These are phyloP conservation scores for Scaptomyza graminum DNA, from an alignment of 1,140 invertebrate genomes.

Conservation along the genomic window DNA sequence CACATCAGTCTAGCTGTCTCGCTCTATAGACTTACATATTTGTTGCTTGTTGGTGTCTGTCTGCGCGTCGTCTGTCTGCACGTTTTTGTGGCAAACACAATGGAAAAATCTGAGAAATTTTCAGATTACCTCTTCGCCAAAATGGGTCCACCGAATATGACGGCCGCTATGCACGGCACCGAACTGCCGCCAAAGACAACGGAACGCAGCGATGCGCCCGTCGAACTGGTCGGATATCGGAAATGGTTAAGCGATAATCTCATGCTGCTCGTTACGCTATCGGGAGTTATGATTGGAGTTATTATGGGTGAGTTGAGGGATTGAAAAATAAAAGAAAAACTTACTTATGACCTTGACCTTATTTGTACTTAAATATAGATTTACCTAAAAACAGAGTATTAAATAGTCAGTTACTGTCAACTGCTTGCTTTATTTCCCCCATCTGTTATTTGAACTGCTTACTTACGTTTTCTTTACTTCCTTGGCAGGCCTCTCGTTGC, in stretches of 20 bases:
- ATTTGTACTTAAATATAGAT: too few species aligned
- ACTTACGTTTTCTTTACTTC: not conserved
- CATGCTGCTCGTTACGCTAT: slow-evolving; percentile 90
- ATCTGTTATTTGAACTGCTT: slow-evolving; percentile 2
- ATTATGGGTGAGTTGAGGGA: slow-evolving; percentile 86
- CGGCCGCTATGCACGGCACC: slow-evolving; percentile 84
- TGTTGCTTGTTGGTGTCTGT: slow-evolving; percentile 29
- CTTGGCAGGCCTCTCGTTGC: slow-evolving; percentile 89
- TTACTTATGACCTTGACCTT: too few species aligned
- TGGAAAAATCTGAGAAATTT: slow-evolving; percentile 86
- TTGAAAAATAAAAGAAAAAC: too few species aligned
- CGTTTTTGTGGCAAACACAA: slow-evolving; percentile 52
- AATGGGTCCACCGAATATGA: slow-evolving; percentile 86
- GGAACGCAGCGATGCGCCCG: slow-evolving; percentile 85
- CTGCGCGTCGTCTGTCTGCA: not conserved
- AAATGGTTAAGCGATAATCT: slow-evolving; percentile 90
- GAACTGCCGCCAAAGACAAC: slow-evolving; percentile 86
- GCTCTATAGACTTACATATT: not conserved
- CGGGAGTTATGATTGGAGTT: slow-evolving; percentile 90
- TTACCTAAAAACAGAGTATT: too few species aligned
- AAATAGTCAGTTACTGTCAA: too few species aligned
- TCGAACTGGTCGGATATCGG: slow-evolving; percentile 87
- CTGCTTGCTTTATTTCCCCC: too few species aligned
- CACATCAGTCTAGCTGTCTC: not conserved
- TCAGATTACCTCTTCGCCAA: slow-evolving; percentile 91